phyloP scores from a whole-genome alignment of 2,797 vertebrate genomes.

The Todus mexicanus region DNA sequence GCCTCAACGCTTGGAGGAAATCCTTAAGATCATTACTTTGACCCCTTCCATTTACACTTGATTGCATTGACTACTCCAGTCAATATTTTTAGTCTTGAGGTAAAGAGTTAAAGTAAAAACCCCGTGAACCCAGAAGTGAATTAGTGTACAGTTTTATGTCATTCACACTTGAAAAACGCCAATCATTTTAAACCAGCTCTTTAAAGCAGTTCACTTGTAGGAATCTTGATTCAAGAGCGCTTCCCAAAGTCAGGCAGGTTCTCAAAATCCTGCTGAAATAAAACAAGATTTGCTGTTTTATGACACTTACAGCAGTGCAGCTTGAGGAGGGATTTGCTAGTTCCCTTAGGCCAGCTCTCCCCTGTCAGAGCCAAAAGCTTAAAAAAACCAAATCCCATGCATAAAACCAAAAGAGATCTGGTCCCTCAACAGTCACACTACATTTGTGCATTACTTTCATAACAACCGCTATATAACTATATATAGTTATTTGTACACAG shows the following conservation, averaged over 20 bases:
- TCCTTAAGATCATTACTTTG: neutral
- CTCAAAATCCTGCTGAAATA: slow-evolving; percentile 33
- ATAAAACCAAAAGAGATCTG: neutral
- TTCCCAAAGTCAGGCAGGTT: slow-evolving; percentile 13
- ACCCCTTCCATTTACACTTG: neutral
- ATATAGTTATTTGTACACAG: neutral
- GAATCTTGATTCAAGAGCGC: neutral
- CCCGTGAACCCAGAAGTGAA: neutral
- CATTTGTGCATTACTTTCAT: neutral
- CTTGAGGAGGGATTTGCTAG: slow-evolving; percentile 25
- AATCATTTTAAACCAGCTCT: neutral
- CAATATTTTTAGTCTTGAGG: neutral
- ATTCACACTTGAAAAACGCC: neutral
- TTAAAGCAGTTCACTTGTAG: neutral
- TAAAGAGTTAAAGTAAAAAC: neutral
- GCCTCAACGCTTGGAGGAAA: neutral
- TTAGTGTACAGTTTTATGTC: neutral
- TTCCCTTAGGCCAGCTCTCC: slow-evolving; percentile 23
- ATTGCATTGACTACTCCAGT: neutral
- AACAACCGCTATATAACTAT: neutral
- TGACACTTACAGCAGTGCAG: slow-evolving; percentile 50
- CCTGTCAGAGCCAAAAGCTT: slow-evolving; percentile 12
- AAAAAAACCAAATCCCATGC: neutral
- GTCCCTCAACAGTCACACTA: neutral
- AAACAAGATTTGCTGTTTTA: slow-evolving; percentile 36